These are phyloP conservation scores for Colletes latitarsis DNA, from an alignment of 1,140 invertebrate species.

Conservation along the genomic window DNA sequence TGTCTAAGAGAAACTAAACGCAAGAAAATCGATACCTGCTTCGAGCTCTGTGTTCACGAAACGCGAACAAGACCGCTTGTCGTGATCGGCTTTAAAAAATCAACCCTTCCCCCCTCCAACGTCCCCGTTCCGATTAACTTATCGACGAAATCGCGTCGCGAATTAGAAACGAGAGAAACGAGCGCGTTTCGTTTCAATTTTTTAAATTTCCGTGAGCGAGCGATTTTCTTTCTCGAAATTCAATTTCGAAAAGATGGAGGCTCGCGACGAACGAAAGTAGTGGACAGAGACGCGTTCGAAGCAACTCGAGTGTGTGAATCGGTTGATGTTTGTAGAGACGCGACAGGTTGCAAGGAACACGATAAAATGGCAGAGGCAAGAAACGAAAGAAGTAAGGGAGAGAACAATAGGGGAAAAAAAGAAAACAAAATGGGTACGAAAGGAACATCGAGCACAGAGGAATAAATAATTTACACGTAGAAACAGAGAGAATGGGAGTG, in stretches of 20 bases:
- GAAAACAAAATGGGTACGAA: constrained; percentile 30
- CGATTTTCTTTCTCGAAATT: too few species aligned
- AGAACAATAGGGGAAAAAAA: not conserved
- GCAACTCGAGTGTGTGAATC: constrained; percentile 49
- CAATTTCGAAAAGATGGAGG: too few species aligned
- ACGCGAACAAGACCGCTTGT: constrained; percentile 9
- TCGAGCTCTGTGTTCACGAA: constrained; percentile 53
- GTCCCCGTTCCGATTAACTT: too few species aligned
- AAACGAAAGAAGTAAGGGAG: not conserved
- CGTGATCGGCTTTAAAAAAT: not conserved
- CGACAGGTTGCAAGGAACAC: constrained; percentile 46
- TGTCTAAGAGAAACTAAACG: constrained; percentile 50
- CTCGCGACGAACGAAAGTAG: not conserved
- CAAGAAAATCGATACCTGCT: constrained; percentile 34
- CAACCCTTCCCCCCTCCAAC: not conserved
- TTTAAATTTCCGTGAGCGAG: too few species aligned
- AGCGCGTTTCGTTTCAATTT: too few species aligned
- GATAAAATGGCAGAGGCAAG: constrained; percentile 28
- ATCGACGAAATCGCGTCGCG: too few species aligned
- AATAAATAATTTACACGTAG: constrained; percentile 25
- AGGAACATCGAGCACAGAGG: constrained; percentile 40
- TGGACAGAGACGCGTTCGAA: constrained; percentile 41
- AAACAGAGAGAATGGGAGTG: constrained; percentile 13
- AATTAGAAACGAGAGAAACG: too few species aligned
- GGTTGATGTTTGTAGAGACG: constrained; percentile 43